phyloP scores from a whole-genome alignment of 2,797 vertebrate genomes.

The Pangasius larnaudii region DNA sequence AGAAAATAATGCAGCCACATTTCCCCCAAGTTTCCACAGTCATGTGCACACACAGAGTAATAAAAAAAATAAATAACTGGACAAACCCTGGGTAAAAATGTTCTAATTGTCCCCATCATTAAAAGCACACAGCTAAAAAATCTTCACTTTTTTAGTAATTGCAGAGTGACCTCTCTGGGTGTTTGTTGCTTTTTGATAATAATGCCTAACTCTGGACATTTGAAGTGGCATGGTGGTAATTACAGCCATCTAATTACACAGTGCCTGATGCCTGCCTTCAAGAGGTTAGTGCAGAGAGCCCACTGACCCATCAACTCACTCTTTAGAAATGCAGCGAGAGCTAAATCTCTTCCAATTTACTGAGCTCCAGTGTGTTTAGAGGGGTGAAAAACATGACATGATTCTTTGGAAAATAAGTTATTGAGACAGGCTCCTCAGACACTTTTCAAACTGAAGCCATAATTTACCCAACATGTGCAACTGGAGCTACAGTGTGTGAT shows the following conservation, averaged over 20 bases:
- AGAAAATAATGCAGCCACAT: constrained; percentile 1
- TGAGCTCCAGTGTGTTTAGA: constrained; percentile 47
- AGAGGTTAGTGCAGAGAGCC: constrained; percentile 59
- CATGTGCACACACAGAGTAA: background rate
- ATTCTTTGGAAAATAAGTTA: constrained; percentile 54
- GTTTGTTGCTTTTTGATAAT: constrained; percentile 64
- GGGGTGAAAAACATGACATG: constrained; percentile 49
- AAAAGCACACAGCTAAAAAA: constrained; percentile 40
- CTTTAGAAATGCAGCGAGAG: constrained; percentile 53
- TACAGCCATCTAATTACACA: constrained; percentile 67
- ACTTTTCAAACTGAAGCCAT: constrained; percentile 46
- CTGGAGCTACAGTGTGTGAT: constrained; percentile 24
- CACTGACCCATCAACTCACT: constrained; percentile 63
- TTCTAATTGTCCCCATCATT: constrained; percentile 53
- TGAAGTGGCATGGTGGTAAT: constrained; percentile 68
- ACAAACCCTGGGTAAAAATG: constrained; percentile 36
- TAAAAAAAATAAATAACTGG: constrained; percentile 39
- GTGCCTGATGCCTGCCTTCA: constrained; percentile 60
- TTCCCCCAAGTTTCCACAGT: constrained; percentile 9
- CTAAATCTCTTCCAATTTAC: constrained; percentile 56
- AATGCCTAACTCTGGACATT: constrained; percentile 65
- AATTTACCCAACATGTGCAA: constrained; percentile 46
- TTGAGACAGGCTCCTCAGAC: constrained; percentile 43
- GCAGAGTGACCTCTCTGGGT: constrained; percentile 60
- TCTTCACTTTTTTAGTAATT: constrained; percentile 60